Conservation (phyloP, 1,140 invertebrate species). For the Bombyx mandarina region DNA sequence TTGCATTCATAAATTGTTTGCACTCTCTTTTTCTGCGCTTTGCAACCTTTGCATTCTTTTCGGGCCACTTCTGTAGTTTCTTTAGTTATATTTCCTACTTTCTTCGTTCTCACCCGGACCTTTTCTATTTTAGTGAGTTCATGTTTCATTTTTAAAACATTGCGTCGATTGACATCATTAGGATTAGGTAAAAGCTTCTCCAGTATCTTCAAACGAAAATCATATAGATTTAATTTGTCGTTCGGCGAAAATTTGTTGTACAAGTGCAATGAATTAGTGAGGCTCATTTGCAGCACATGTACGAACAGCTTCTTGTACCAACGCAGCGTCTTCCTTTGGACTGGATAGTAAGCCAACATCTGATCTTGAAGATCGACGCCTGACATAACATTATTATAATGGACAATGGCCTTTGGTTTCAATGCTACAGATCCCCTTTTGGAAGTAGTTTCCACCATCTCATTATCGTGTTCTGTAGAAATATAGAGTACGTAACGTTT, state of each 20-base stretch:
- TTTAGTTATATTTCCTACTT: background rate
- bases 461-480: constrained; percentile 17
- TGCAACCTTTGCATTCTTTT: constrained; percentile 1
- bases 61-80: background rate
- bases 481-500: constrained; percentile 24
- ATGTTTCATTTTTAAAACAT: no score
- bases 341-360: constrained; percentile 30
- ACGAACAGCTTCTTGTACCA: constrained; percentile 30
- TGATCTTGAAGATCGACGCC: constrained; percentile 34
- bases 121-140: background rate
- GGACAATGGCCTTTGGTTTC: constrained; percentile 24
- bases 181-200: background rate
- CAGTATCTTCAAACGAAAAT: background rate
- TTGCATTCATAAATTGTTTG: background rate
- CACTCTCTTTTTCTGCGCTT: constrained; percentile 1
- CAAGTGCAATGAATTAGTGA: constrained; percentile 3
- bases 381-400: constrained; percentile 36
- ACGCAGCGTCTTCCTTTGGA: constrained; percentile 31
- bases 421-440: constrained; percentile 17
- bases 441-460: constrained; percentile 17
- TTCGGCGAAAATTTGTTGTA: constrained; percentile 3
- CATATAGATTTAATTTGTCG: background rate
- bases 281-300: constrained; percentile 13
- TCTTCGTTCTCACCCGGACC: background rate
- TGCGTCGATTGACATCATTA: background rate